A percentile compares a stretch with the other conserved stretches of the same genome.
phyloP scores from a whole-genome alignment of 2,113 vertebrate genomes.

The Odocoileus virginianus region DNA sequence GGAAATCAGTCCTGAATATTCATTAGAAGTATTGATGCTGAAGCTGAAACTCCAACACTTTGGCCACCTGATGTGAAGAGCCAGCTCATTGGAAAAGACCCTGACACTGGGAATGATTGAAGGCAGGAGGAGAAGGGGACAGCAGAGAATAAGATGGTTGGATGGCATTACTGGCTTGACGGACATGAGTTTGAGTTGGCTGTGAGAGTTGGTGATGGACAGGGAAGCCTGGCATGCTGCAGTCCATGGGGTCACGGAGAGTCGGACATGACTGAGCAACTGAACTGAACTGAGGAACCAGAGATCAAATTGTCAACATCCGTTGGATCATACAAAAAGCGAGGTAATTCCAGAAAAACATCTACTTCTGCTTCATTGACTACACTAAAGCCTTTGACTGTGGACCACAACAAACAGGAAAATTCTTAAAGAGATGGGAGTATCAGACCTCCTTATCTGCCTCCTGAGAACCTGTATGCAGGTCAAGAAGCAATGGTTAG shows the following conservation, averaged over 20 bases:
- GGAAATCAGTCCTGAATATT: background rate
- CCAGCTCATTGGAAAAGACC: background rate
- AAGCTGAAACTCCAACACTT: background rate
- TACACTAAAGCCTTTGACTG: background rate
- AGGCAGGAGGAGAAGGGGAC: background rate
- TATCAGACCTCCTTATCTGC: background rate
- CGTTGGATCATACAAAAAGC: background rate
- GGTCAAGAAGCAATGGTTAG: background rate
- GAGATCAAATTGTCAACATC: background rate
- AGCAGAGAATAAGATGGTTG: background rate
- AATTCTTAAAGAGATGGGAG: background rate
- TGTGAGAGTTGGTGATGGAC: background rate
- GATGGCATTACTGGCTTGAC: background rate
- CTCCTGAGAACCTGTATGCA: background rate
- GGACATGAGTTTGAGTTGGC: background rate
- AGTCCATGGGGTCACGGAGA: background rate
- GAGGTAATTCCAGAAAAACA: background rate
- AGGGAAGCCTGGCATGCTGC: background rate
- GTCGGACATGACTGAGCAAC: fast-evolving
- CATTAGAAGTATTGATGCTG: background rate
- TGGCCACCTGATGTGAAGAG: background rate
- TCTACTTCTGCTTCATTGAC: background rate
- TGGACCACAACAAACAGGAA: background rate
- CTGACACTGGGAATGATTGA: background rate
- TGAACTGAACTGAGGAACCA: background rate